These are phyloP conservation scores for Sphaerophoria rueppellii DNA, from an alignment of 2,888 invertebrate genomes.

Conservation along the genomic window DNA sequence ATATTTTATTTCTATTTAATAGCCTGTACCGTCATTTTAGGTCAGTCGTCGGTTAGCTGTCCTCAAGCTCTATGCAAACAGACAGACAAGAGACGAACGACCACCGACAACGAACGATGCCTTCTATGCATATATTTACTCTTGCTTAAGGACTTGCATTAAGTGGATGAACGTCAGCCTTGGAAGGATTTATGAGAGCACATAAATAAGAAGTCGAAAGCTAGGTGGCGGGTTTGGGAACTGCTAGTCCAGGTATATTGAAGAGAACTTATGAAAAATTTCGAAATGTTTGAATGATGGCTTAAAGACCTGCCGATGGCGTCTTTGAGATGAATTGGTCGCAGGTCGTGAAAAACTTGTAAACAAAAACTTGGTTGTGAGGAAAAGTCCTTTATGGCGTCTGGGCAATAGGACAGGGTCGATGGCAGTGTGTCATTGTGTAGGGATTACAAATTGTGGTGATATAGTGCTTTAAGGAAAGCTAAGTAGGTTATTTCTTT, in stretches of 20 bases:
- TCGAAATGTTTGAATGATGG: slow-evolving; percentile 7
- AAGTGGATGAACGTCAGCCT: slow-evolving; percentile 43
- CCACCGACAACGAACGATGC: not conserved
- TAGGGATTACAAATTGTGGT: not conserved
- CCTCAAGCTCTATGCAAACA: slow-evolving; percentile 15
- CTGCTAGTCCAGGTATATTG: not conserved
- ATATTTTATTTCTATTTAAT: slow-evolving; percentile 21
- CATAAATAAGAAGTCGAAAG: slow-evolving; percentile 49
- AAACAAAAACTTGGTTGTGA: not conserved
- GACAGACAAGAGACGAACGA: not conserved
- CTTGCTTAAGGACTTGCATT: slow-evolving; percentile 14
- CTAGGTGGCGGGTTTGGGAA: not conserved
- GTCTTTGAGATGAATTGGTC: slow-evolving; percentile 9
- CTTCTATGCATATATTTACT: slow-evolving; percentile 10
- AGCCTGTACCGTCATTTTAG: not conserved
- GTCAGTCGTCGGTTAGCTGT: too few relatives aligned
- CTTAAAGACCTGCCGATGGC: slow-evolving; percentile 21
- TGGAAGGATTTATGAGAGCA: slow-evolving; percentile 55
- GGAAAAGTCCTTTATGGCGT: not conserved
- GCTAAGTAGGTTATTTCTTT: slow-evolving; percentile 6
- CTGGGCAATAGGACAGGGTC: slow-evolving; percentile 24
- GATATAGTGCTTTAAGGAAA: not conserved
- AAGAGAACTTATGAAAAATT: not conserved
- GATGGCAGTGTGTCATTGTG: slow-evolving; percentile 8
- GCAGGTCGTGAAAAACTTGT: not conserved